Percentiles rank a stretch among this genome's conserved stretches.
phyloP scores from a whole-genome alignment of 2,888 invertebrate genomes.

The Cephus spinipes region DNA sequence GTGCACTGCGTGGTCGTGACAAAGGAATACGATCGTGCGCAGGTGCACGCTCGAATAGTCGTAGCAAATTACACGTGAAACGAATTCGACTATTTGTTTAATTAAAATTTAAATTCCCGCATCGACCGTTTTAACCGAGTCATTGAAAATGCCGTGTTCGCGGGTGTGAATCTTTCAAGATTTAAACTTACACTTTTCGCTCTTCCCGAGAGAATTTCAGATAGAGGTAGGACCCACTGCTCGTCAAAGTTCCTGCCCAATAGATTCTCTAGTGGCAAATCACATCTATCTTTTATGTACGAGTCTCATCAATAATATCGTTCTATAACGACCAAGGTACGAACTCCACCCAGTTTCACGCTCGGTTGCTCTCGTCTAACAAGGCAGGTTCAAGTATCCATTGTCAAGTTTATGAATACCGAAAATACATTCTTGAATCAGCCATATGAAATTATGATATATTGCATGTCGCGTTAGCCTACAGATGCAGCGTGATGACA shows the following conservation, averaged over 20 bases:
- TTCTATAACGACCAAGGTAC: conserved; percentile 19
- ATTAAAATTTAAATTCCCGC: conserved; percentile 53
- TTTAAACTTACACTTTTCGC: not conserved
- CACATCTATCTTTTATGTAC: not conserved
- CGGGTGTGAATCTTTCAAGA: not conserved
- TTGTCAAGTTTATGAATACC: conserved; percentile 55
- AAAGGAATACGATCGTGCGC: conserved; percentile 38
- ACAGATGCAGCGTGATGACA: not conserved
- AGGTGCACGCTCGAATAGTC: conserved; percentile 50
- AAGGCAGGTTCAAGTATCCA: conserved; percentile 54
- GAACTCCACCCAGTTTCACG: conserved; percentile 54
- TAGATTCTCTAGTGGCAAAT: not conserved
- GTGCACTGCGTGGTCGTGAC: conserved; percentile 13
- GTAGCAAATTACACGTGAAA: conserved; percentile 47
- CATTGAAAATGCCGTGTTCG: not conserved
- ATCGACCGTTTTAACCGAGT: not conserved
- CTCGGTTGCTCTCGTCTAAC: conserved; percentile 50
- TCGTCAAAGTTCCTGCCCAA: not conserved
- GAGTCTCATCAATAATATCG: conserved; percentile 7
- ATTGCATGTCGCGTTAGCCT: conserved; percentile 35
- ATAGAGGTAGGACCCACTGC: not conserved
- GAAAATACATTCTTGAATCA: conserved; percentile 40
- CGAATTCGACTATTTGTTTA: conserved; percentile 51
- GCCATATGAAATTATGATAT: conserved; percentile 56
- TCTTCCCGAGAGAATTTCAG: not conserved